phyloP scores from a whole-genome alignment of 2,797 vertebrate genomes.

The Sebastes aleutianus region DNA sequence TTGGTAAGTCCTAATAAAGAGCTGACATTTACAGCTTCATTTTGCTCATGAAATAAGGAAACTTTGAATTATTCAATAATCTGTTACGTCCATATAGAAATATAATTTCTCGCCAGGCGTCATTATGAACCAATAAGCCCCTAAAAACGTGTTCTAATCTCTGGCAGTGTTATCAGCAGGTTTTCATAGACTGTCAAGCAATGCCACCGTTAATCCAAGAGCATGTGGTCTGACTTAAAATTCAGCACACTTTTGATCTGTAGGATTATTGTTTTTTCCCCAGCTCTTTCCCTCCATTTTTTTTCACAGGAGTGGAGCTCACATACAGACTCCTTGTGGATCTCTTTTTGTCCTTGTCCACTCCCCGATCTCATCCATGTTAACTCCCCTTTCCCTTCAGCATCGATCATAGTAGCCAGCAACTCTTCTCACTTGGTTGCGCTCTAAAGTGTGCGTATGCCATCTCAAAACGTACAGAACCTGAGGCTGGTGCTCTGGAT shows the following conservation, averaged over 20 bases:
- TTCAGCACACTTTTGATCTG: constrained; percentile 61
- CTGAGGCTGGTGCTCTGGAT: not conserved
- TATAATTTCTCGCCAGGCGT: not conserved
- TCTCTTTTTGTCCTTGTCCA: not conserved
- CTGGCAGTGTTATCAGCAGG: constrained; percentile 14
- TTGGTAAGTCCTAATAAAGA: not conserved
- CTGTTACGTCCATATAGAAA: not conserved
- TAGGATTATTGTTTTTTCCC: constrained; percentile 52
- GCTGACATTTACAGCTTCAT: not conserved
- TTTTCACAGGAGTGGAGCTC: constrained; percentile 1
- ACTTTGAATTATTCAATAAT: not conserved
- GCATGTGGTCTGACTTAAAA: constrained; percentile 76
- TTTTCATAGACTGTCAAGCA: constrained; percentile 41
- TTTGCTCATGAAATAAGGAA: not conserved
- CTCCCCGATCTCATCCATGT: not conserved
- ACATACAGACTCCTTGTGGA: not conserved
- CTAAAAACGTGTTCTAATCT: constrained; percentile 48
- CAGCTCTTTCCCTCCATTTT: constrained; percentile 27
- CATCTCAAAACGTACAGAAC: not conserved
- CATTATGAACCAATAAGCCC: not conserved
- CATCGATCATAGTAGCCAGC: not conserved
- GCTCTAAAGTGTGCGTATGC: not conserved
- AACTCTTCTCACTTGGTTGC: not conserved
- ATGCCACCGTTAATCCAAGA: constrained; percentile 72
- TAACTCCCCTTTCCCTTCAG: not conserved